Conservation (phyloP, 2,113 vertebrate genomes). For the Bettongia penicillata region DNA sequence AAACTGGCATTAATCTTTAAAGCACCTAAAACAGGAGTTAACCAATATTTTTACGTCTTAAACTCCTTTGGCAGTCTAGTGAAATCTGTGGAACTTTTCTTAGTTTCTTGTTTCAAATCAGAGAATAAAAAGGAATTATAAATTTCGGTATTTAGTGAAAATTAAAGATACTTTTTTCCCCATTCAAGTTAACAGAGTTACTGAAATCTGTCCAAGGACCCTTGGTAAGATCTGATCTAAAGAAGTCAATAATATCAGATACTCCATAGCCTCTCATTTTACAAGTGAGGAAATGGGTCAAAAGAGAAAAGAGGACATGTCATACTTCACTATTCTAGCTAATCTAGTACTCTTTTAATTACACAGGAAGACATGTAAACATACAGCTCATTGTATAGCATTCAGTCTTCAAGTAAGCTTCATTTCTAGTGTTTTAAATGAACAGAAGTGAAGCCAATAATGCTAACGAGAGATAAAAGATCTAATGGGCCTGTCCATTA, state of each 20-base stretch:
- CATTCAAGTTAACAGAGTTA: too few species aligned
- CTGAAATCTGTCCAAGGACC: not conserved
- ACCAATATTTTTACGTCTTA: not conserved
- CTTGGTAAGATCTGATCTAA: not conserved
- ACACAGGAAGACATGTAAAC: not conserved
- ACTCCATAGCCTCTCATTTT: not conserved
- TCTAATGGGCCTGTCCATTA: too few species aligned
- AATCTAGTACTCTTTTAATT: not conserved
- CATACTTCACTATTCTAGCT: not conserved
- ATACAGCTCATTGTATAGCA: not conserved
- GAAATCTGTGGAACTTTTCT: not conserved
- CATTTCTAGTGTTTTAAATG: slow-evolving; percentile 38
- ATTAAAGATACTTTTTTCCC: not conserved
- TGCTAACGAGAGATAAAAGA: too few species aligned
- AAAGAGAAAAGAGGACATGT: not conserved
- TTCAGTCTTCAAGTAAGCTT: not conserved
- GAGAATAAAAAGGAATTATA: not conserved
- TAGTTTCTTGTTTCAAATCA: not conserved
- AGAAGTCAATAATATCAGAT: not conserved
- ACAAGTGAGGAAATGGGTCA: not conserved
- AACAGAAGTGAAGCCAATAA: not conserved
- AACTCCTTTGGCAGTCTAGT: not conserved
- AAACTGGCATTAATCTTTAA: not conserved
- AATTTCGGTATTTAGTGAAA: not conserved
- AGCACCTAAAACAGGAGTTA: not conserved